Evolutionary conservation across 1,140 invertebrate genomes (phyloP).

Genomic region (Dreissena rostriformis): DNA sequence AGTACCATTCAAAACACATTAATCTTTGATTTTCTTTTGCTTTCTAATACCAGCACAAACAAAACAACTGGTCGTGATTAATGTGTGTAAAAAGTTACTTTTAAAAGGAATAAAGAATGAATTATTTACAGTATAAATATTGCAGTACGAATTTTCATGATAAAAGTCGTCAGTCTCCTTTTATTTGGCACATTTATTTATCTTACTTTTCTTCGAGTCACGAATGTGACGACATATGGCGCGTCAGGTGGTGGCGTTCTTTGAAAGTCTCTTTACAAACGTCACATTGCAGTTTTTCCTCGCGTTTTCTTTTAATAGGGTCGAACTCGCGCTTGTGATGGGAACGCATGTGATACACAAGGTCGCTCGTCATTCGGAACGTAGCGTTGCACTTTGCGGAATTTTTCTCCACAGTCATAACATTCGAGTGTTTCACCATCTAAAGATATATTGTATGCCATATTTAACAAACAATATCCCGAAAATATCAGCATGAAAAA

Average conservation of each 20-base stretch:
- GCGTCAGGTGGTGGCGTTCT: conserved; percentile 96
- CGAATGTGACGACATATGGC: conserved; percentile 95
- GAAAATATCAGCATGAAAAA: too few relatives aligned
- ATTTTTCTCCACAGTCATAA: conserved; percentile 73
- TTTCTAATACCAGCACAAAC: too few relatives aligned
- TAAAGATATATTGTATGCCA: neutral
- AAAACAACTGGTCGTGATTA: too few relatives aligned
- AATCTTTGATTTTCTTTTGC: too few relatives aligned
- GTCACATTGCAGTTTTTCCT: conserved; percentile 89
- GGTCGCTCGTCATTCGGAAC: conserved; percentile 98
- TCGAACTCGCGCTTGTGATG: conserved; percentile 81
- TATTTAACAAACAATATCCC: neutral
- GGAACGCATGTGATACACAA: conserved; percentile 97
- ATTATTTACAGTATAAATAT: too few relatives aligned
- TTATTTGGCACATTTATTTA: too few relatives aligned
- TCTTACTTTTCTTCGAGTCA: too few relatives aligned
- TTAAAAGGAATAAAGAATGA: too few relatives aligned
- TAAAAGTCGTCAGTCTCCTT: too few relatives aligned
- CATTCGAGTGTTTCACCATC: conserved; percentile 62
- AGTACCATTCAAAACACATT: too few relatives aligned
- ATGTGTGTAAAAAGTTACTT: too few relatives aligned
- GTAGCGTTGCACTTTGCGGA: conserved; percentile 94
- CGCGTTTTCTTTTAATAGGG: conserved; percentile 74
- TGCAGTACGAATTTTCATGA: too few relatives aligned
- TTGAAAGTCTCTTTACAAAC: conserved; percentile 97